Conservation (phyloP, 2,888 invertebrate species). For the Tipula lateralis region DNA sequence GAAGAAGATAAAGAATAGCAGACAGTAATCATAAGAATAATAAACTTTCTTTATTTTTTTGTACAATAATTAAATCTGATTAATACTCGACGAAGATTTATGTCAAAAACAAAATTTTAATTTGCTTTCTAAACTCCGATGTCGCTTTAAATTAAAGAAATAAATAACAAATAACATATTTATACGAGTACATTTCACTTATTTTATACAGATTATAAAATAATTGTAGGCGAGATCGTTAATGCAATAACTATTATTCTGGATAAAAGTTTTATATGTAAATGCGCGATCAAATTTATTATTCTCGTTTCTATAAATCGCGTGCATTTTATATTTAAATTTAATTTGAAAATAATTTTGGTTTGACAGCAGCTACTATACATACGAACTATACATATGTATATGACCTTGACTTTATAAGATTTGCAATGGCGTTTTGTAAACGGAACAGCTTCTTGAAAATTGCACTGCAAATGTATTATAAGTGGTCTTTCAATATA, state of each 20-base stretch:
- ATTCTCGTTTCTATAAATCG: not conserved
- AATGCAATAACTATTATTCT: not conserved
- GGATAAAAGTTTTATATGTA: not conserved
- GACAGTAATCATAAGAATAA: not conserved
- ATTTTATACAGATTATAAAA: not conserved
- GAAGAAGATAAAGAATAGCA: not conserved
- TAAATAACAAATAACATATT: not conserved
- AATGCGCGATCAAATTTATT: not conserved
- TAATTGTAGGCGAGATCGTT: not conserved
- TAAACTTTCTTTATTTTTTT: not conserved
- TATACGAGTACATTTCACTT: too few relatives aligned
- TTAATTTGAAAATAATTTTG: not conserved
- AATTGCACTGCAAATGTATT: too few relatives aligned
- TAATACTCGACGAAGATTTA: not conserved
- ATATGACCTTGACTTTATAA: not conserved
- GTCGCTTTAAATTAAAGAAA: not conserved
- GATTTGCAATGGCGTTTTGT: not conserved
- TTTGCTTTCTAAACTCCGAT: not conserved
- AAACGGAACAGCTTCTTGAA: too few relatives aligned
- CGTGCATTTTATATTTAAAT: not conserved
- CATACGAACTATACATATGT: too few relatives aligned
- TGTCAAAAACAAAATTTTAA: not conserved
- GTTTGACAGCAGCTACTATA: not conserved
- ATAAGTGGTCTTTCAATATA: too few relatives aligned
- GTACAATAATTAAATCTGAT: not conserved